These are phyloP conservation scores for Columba livia DNA, from an alignment of 2,113 vertebrate genomes.

Conservation along the genomic window DNA sequence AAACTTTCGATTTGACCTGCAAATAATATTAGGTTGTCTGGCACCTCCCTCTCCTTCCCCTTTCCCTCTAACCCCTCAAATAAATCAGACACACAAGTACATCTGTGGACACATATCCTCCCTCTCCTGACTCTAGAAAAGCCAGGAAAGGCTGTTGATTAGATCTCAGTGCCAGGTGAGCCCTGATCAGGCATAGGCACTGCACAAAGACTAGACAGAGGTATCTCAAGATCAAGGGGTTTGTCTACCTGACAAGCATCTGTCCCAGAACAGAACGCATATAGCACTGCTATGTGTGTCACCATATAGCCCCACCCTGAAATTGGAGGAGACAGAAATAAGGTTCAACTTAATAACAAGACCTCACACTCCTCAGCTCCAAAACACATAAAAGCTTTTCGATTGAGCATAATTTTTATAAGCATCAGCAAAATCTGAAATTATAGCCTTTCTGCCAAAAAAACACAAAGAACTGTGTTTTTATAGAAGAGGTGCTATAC, in stretches of 20 bases:
- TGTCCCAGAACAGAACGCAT: not conserved
- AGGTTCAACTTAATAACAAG: not conserved
- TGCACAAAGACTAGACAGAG: not conserved
- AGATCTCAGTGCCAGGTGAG: rapidly evolving
- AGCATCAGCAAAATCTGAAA: constrained; percentile 21
- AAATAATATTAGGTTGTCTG: not conserved
- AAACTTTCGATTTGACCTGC: not conserved
- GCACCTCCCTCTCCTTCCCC: not conserved
- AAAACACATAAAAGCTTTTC: constrained; percentile 22
- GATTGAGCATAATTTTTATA: not conserved
- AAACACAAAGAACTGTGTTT: constrained; percentile 3
- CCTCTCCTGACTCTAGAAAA: not conserved
- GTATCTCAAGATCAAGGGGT: not conserved
- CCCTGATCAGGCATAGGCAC: not conserved
- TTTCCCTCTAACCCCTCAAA: not conserved
- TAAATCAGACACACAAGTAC: not conserved
- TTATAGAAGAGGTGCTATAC: not conserved
- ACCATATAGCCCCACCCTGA: rapidly evolving
- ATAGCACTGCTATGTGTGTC: not conserved
- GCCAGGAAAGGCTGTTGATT: not conserved
- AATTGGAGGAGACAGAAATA: not conserved
- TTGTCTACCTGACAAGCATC: not conserved
- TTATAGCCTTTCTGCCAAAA: constrained; percentile 11
- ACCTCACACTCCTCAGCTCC: not conserved
- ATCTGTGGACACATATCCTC: not conserved